A percentile compares a stretch with the other conserved stretches of the same genome.
phyloP scores from a whole-genome alignment of 2,888 invertebrate species.

The Abrostola triplasia region DNA sequence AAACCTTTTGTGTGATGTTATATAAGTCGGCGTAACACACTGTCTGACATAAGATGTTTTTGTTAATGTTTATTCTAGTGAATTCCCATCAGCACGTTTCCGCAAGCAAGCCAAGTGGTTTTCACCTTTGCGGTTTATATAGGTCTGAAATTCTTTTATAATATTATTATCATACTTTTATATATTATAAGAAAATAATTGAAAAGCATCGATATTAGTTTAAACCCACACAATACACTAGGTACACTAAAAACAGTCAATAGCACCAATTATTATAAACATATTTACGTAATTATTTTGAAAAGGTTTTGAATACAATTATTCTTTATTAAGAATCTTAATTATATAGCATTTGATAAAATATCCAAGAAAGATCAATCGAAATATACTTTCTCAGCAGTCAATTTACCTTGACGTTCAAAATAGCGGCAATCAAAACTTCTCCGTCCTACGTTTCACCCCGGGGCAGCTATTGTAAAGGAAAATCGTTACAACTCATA shows the following conservation, averaged over 20 bases:
- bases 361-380: slow-evolving; percentile 21
- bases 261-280: background rate
- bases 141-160: background rate
- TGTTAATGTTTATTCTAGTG: slow-evolving; percentile 46
- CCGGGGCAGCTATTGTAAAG: slow-evolving; percentile 24
- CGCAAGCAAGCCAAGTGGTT: slow-evolving; percentile 34
- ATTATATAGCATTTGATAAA: slow-evolving; percentile 8
- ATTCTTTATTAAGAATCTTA: background rate
- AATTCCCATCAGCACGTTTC: slow-evolving; percentile 49
- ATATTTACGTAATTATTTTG: background rate
- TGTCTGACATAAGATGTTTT: slow-evolving; percentile 62
- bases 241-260: background rate
- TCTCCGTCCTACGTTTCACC: slow-evolving; percentile 29
- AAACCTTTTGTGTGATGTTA: slow-evolving; percentile 73
- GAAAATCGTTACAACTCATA: slow-evolving; percentile 23
- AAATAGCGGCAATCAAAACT: slow-evolving; percentile 45
- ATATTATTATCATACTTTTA: too few relatives aligned
- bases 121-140: slow-evolving; percentile 27
- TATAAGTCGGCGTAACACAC: slow-evolving; percentile 71
- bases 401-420: slow-evolving; percentile 22
- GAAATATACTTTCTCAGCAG: slow-evolving; percentile 20
- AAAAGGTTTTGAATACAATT: background rate
- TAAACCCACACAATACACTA: too few relatives aligned
- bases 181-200: too few relatives aligned
- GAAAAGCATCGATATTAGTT: too few relatives aligned